Percentiles rank a stretch among this genome's conserved stretches.
Conservation (phyloP, 2,797 vertebrate species). For the Thripadectes ignobilis region DNA sequence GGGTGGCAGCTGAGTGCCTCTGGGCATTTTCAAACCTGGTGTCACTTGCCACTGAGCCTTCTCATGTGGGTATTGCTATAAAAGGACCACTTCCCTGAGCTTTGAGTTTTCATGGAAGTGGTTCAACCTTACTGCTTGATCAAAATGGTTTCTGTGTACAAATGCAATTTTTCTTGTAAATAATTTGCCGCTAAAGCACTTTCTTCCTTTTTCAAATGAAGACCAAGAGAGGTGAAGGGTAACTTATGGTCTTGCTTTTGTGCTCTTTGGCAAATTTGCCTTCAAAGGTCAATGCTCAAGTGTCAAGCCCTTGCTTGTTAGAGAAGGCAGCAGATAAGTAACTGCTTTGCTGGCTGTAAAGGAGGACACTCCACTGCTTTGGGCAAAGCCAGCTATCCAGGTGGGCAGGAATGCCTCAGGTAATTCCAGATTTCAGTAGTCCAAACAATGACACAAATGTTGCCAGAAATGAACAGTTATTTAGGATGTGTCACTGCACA, state of each 20-base stretch:
- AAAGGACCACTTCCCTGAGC: neutral
- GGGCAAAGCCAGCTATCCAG: neutral
- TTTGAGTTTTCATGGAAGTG: neutral
- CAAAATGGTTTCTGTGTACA: neutral
- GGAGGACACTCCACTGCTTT: neutral
- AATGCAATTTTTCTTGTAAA: neutral
- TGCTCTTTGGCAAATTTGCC: neutral
- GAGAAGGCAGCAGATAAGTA: neutral
- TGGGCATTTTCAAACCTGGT: neutral
- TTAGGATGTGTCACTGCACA: neutral
- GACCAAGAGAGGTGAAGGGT: neutral
- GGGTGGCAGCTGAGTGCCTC: neutral
- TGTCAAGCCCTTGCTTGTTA: neutral
- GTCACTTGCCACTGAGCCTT: neutral
- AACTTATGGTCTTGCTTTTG: neutral
- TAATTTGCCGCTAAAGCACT: neutral
- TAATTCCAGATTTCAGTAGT: neutral
- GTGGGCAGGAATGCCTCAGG: neutral
- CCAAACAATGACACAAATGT: neutral
- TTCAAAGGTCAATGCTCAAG: fast-evolving
- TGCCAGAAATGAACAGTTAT: neutral
- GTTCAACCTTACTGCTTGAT: neutral
- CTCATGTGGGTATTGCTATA: fast-evolving
- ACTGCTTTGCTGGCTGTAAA: neutral
- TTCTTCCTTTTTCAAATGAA: neutral